Conservation (phyloP, 2,113 vertebrate genomes). For the Lycaon pictus region DNA sequence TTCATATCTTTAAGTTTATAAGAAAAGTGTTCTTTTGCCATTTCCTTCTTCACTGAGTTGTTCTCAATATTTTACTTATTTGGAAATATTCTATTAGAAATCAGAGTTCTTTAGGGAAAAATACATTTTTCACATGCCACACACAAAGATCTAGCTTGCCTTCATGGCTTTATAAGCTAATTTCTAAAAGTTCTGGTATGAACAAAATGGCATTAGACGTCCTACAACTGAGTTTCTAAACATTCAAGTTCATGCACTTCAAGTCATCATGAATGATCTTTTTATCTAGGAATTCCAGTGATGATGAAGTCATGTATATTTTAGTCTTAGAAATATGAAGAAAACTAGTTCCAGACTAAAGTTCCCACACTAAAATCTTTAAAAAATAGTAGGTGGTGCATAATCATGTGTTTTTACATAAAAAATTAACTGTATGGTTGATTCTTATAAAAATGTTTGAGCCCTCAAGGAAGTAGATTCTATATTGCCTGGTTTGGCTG, state of each 20-base stretch:
- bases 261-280: slow-evolving; percentile 70
- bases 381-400: neutral
- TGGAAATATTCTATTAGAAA: slow-evolving; percentile 67
- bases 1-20: slow-evolving; percentile 33
- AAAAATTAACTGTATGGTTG: neutral
- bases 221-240: slow-evolving; percentile 54
- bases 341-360: slow-evolving; percentile 61
- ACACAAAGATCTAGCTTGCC: neutral
- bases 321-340: slow-evolving; percentile 66
- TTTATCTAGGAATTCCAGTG: slow-evolving; percentile 78
- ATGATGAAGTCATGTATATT: slow-evolving; percentile 75
- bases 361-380: slow-evolving; percentile 52
- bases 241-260: slow-evolving; percentile 60
- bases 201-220: slow-evolving; percentile 60
- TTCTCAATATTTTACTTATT: slow-evolving; percentile 65
- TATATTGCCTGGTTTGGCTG: neutral
- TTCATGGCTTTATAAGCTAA: slow-evolving; percentile 69
- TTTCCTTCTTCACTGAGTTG: neutral
- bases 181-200: slow-evolving; percentile 75
- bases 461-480: neutral
- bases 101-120: slow-evolving; percentile 61
- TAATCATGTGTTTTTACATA: neutral
- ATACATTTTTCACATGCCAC: slow-evolving; percentile 55
- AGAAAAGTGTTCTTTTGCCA: neutral
- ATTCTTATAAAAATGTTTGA: neutral